Percentiles rank a stretch among this genome's conserved stretches.
These are phyloP conservation scores for Python bivittatus DNA, from an alignment of 2,113 vertebrate genomes.

Conservation along the genomic window DNA sequence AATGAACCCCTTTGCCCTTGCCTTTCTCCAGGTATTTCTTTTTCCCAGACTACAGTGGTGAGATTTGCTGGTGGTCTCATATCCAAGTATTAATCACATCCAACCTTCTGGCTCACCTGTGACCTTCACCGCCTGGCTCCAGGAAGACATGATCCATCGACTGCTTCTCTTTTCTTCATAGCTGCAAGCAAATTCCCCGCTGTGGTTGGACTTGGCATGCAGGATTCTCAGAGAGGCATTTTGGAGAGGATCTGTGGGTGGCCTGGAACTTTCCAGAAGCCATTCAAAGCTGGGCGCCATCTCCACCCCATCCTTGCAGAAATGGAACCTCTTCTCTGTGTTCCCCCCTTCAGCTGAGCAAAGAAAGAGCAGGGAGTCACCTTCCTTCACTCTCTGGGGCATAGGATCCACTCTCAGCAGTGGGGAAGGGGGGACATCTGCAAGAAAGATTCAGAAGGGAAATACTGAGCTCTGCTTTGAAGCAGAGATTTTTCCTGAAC, in stretches of 20 bases:
- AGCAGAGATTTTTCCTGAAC: too few species aligned
- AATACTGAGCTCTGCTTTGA: too few species aligned
- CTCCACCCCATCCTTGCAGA: constrained; percentile 1
- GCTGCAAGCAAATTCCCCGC: too few species aligned
- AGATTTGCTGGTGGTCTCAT: not conserved
- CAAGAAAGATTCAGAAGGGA: too few species aligned
- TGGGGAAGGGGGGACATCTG: not conserved
- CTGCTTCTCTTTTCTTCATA: not conserved
- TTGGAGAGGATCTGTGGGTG: too few species aligned
- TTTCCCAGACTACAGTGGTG: not conserved
- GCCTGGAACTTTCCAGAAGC: too few species aligned
- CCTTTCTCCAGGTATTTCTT: too few species aligned
- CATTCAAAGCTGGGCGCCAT: too few species aligned
- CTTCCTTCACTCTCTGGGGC: not conserved
- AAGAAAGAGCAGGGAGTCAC: not conserved
- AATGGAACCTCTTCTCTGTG: not conserved
- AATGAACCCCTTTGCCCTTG: not conserved
- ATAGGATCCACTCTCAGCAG: not conserved
- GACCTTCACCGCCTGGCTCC: not conserved
- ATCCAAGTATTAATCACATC: not conserved
- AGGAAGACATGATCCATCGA: not conserved
- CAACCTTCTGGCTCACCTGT: not conserved
- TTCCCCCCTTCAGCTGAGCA: not conserved
- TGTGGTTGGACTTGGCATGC: too few species aligned
- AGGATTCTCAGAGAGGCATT: too few species aligned